A percentile compares a stretch with the other conserved stretches of the same genome.
Conservation (phyloP, 2,797 vertebrate species). For the Gallinago solitaria region DNA sequence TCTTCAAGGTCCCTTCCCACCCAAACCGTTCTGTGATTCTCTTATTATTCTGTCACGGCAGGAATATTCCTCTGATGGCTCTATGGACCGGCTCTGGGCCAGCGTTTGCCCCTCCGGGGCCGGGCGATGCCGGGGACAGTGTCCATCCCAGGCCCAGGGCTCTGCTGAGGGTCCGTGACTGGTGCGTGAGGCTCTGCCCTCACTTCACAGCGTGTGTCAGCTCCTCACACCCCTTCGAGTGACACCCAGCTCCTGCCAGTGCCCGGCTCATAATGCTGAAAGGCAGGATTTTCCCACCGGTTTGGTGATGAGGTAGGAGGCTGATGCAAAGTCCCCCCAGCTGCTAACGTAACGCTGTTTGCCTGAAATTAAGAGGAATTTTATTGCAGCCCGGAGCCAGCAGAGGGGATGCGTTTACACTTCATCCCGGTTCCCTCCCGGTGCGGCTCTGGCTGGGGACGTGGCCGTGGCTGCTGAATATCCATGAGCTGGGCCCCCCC, state of each 20-base stretch:
- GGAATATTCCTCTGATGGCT: neutral
- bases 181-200: fast-evolving
- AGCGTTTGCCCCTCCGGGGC: fast-evolving
- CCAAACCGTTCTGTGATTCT: neutral
- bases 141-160: fast-evolving
- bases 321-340: neutral
- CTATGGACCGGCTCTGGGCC: fast-evolving
- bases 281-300: neutral
- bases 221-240: fast-evolving
- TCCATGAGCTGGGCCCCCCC: neutral
- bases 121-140: fast-evolving
- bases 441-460: neutral
- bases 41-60: neutral
- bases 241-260: neutral
- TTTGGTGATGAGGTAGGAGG: neutral
- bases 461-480: neutral
- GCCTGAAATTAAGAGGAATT: neutral
- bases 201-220: fast-evolving
- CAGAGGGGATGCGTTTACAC: neutral
- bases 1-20: neutral
- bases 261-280: fast-evolving
- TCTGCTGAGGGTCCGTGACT: fast-evolving
- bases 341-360: neutral
- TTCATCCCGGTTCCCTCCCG: neutral
- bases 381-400: neutral